Conservation (phyloP, 2,797 vertebrate species). For the Amazona ochrocephala region DNA sequence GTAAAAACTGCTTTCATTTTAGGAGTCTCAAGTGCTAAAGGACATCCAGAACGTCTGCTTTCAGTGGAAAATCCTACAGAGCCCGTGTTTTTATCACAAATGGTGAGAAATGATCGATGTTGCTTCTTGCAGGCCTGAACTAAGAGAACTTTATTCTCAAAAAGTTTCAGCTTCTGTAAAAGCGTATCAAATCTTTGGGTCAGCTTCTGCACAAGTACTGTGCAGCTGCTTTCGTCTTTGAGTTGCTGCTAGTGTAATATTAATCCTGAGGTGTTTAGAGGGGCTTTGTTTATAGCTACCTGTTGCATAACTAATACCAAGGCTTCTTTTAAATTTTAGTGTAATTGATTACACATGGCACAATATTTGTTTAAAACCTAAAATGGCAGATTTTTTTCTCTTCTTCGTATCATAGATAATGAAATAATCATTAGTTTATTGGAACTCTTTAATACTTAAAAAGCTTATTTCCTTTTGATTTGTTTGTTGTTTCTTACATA, state of each 20-base stretch:
- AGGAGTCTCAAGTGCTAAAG: constrained; percentile 6
- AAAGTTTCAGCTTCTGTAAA: neutral
- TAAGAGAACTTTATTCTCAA: neutral
- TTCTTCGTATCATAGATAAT: neutral
- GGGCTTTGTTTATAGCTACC: neutral
- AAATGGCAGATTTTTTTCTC: neutral
- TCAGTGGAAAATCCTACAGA: constrained; percentile 1
- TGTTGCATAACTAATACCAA: neutral
- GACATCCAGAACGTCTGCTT: neutral
- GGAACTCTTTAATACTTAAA: neutral
- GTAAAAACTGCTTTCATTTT: constrained; percentile 26
- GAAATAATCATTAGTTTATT: neutral
- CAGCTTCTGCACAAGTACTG: neutral
- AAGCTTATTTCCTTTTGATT: neutral
- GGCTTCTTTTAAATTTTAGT: neutral
- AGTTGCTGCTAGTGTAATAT: neutral
- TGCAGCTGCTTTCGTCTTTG: neutral
- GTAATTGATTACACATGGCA: neutral
- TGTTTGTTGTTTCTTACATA: neutral
- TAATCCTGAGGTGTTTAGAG: neutral
- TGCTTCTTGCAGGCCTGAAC: neutral
- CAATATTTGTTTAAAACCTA: neutral
- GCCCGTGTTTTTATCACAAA: constrained; percentile 3
- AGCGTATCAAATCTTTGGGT: neutral
- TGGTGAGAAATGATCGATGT: constrained; percentile 60